These are phyloP conservation scores for Calameuta pallipes DNA, from an alignment of 2,888 invertebrate genomes.

Conservation along the genomic window DNA sequence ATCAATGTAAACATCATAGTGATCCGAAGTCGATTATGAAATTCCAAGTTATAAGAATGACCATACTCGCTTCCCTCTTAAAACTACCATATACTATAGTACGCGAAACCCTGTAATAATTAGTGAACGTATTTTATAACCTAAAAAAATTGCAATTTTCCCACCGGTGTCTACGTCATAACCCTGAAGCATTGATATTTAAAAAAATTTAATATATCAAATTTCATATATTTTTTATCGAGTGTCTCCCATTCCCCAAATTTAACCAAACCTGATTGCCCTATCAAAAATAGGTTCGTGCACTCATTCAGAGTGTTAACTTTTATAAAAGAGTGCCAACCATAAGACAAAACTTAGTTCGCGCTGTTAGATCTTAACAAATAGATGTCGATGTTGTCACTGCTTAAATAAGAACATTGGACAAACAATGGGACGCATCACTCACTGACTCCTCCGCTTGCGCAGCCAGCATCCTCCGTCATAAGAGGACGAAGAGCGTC, in stretches of 20 bases:
- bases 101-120: background rate
- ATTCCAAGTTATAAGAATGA: background rate
- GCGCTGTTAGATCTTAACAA: constrained; percentile 11
- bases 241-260: background rate
- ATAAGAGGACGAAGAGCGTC: constrained; percentile 18
- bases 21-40: background rate
- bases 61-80: background rate
- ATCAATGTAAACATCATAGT: background rate
- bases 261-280: no score
- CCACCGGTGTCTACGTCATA: background rate
- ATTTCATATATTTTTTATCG: background rate
- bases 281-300: background rate
- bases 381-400: constrained; percentile 21
- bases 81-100: background rate
- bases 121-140: background rate
- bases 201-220: background rate
- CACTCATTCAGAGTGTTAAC: background rate
- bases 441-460: constrained; percentile 32
- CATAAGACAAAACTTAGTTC: background rate
- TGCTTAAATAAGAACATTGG: constrained; percentile 25
- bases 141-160: no score
- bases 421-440: constrained; percentile 38
- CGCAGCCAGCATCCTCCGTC: constrained; percentile 5
- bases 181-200: no score
- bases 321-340: background rate